Evolutionary conservation across 2,888 invertebrate species (phyloP).

Genomic region (Camptogramma bilineatum): DNA sequence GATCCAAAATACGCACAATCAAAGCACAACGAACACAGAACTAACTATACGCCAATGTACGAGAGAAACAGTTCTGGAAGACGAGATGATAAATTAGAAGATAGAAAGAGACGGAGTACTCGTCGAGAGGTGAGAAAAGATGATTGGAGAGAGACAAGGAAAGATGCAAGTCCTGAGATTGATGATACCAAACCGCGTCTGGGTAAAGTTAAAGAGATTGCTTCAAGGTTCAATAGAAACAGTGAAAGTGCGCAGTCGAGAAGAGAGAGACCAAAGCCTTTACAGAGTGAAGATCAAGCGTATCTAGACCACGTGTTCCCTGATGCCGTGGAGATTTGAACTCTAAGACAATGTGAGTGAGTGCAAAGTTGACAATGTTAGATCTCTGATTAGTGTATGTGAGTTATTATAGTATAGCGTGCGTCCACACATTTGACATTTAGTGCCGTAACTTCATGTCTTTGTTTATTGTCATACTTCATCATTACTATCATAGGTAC

Average conservation of each 20-base stretch:
- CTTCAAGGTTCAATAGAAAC: conserved; percentile 74
- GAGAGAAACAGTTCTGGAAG: conserved; percentile 68
- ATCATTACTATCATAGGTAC: too few species aligned
- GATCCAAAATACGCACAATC: conserved; percentile 68
- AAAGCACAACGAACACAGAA: conserved; percentile 60
- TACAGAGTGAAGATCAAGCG: conserved; percentile 85
- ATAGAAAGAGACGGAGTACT: conserved; percentile 55
- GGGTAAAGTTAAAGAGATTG: conserved; percentile 79
- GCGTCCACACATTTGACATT: too few species aligned
- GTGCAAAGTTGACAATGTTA: conserved; percentile 42
- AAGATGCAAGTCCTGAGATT: conserved; percentile 49
- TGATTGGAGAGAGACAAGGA: conserved; percentile 46
- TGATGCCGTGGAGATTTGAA: conserved; percentile 78
- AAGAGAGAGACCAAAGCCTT: conserved; percentile 83
- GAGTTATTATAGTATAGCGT: conserved; percentile 21
- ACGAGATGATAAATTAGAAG: conserved; percentile 46
- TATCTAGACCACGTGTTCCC: conserved; percentile 88
- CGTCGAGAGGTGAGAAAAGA: conserved; percentile 47
- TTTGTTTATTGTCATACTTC: too few species aligned
- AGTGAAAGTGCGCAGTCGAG: conserved; percentile 62
- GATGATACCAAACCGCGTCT: conserved; percentile 66
- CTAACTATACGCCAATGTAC: conserved; percentile 61
- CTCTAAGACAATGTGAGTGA: conserved; percentile 28
- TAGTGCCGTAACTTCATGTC: too few species aligned
- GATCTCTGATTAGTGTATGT: conserved; percentile 50